These are phyloP conservation scores for Harpalus rufipes DNA, from an alignment of 2,888 invertebrate genomes.

Conservation along the genomic window DNA sequence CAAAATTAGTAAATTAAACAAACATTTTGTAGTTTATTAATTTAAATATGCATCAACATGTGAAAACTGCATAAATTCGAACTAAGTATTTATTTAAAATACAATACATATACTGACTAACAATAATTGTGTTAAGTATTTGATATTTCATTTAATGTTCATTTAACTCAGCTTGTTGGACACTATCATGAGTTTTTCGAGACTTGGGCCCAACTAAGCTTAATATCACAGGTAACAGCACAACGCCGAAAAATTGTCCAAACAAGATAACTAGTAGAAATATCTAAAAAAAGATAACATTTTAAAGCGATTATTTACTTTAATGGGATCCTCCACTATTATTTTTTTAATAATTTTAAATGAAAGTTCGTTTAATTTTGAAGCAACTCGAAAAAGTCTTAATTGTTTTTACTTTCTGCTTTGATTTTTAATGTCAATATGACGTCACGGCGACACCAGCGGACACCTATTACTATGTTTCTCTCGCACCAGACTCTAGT, in stretches of 20 bases:
- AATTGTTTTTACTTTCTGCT: too few species aligned
- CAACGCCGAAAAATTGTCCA: conserved; percentile 88
- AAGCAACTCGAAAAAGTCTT: too few species aligned
- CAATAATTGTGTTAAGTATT: background rate
- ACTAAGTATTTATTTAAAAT: background rate
- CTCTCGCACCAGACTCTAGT: too few species aligned
- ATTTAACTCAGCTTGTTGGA: conserved; percentile 52
- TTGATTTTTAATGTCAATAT: too few species aligned
- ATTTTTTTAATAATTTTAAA: background rate
- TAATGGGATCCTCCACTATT: background rate
- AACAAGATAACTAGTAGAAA: conserved; percentile 88
- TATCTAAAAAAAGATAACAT: conserved; percentile 80
- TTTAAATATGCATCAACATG: background rate
- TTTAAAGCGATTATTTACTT: conserved; percentile 24
- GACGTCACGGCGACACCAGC: too few species aligned
- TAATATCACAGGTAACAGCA: conserved; percentile 87
- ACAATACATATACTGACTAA: background rate
- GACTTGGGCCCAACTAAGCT: conserved; percentile 85
- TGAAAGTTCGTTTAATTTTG: background rate
- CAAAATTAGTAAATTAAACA: too few species aligned
- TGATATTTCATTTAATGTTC: background rate
- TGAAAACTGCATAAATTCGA: background rate
- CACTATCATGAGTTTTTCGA: conserved; percentile 37
- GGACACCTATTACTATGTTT: too few species aligned
- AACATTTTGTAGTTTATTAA: background rate